Evolutionary conservation across 1,140 invertebrate species (phyloP).

Genomic region (Drosophila lacertosa): DNA sequence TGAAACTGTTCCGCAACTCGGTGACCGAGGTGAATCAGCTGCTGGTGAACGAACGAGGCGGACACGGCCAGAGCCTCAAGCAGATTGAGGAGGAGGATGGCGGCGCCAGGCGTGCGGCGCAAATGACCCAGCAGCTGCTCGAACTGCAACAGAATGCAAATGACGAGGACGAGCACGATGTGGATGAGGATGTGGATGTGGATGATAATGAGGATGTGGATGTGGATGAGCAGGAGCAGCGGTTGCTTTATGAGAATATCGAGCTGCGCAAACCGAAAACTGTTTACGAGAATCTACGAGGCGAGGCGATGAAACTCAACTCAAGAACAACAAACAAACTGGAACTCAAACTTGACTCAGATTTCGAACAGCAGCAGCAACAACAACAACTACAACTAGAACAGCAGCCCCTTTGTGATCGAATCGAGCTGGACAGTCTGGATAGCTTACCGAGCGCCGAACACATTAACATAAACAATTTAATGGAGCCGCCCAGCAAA

Average conservation of each 20-base stretch:
- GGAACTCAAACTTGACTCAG: constrained; percentile 24
- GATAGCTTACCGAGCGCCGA: constrained; percentile 74
- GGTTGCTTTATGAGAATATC: constrained; percentile 81
- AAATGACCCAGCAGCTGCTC: constrained; percentile 71
- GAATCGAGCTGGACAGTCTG: constrained; percentile 75
- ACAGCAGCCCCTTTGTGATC: constrained; percentile 53
- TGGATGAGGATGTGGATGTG: constrained; percentile 2
- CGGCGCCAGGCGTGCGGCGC: constrained; percentile 66
- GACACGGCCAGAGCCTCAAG: constrained; percentile 52
- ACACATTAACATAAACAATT: constrained; percentile 50
- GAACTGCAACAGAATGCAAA: constrained; percentile 46
- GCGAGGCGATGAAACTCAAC: constrained; percentile 77
- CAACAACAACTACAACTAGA: too few relatives aligned
- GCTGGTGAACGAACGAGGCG: constrained; percentile 56
- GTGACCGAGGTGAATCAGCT: constrained; percentile 90
- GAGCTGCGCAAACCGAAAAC: constrained; percentile 83
- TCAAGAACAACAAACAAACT: background rate
- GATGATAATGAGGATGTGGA: constrained; percentile 7
- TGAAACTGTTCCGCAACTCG: constrained; percentile 89
- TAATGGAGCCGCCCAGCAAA: constrained; percentile 48
- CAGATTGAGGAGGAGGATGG: constrained; percentile 71
- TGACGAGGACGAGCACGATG: constrained; percentile 16
- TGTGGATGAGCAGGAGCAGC: constrained; percentile 7
- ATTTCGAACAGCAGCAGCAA: constrained; percentile 24
- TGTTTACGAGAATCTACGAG: constrained; percentile 85